Conservation (phyloP, 1,140 invertebrate species). For the Pseudomyrmex concolor region DNA sequence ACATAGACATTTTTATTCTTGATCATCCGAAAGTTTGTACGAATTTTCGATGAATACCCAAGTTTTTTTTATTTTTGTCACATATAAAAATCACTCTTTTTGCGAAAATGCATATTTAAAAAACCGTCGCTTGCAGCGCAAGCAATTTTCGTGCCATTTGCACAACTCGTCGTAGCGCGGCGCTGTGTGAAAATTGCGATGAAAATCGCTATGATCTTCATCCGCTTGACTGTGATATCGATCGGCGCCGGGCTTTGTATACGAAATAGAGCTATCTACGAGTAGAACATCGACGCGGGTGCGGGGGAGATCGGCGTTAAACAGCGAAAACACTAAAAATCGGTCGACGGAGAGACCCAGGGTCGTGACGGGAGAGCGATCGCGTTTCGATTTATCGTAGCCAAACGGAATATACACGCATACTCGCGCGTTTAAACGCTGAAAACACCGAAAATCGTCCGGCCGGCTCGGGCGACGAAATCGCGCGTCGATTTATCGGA, state of each 20-base stretch:
- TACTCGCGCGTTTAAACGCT: slow-evolving; percentile 53
- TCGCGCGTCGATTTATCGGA: slow-evolving; percentile 49
- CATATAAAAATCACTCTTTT: not conserved
- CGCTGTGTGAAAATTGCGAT: slow-evolving; percentile 23
- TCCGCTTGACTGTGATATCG: slow-evolving; percentile 46
- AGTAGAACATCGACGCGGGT: slow-evolving; percentile 39
- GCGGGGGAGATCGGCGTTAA: slow-evolving; percentile 32
- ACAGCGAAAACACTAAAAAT: slow-evolving; percentile 55
- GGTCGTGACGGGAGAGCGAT: slow-evolving; percentile 18
- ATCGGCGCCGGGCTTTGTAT: slow-evolving; percentile 28
- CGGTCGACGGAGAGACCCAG: not conserved
- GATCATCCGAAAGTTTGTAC: not conserved
- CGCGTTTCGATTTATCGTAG: slow-evolving; percentile 51
- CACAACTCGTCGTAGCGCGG: not conserved
- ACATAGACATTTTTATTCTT: not conserved
- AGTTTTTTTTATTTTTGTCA: not conserved
- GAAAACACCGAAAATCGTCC: slow-evolving; percentile 55
- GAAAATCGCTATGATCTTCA: slow-evolving; percentile 50
- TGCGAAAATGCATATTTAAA: slow-evolving; percentile 1
- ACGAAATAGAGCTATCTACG: slow-evolving; percentile 55
- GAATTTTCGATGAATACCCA: not conserved
- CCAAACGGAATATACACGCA: slow-evolving; percentile 38
- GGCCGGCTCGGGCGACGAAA: slow-evolving; percentile 51
- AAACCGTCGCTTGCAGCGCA: not conserved
- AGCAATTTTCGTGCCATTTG: not conserved